These are phyloP conservation scores for Atethmia centrago DNA, from an alignment of 2,888 invertebrate species.

Conservation along the genomic window DNA sequence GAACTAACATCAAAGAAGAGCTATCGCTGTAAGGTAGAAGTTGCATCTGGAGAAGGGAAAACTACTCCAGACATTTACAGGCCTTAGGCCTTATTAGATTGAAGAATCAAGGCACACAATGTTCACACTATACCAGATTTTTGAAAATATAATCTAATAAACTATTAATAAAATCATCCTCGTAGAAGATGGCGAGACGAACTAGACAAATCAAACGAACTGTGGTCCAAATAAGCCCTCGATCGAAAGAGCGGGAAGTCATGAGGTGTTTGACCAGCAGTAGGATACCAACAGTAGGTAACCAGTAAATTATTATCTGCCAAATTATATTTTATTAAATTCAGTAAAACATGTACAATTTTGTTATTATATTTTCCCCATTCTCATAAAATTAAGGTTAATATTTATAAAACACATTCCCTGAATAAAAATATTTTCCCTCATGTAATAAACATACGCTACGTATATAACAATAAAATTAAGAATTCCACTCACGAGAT, in stretches of 20 bases:
- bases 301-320: not conserved
- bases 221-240: not conserved
- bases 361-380: not conserved
- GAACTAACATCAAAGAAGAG: not conserved
- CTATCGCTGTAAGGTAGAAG: not conserved
- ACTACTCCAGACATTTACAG: not conserved
- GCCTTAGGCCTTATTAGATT: not conserved
- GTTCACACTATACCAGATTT: not conserved
- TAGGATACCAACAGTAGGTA: not conserved
- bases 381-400: not conserved
- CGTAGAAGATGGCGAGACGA: too few species aligned
- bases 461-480: not conserved
- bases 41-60: not conserved
- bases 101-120: not conserved
- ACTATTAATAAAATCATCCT: not conserved
- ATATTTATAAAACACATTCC: not conserved
- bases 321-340: not conserved
- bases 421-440: not conserved
- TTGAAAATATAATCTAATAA: not conserved
- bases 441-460: not conserved
- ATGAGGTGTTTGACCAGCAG: too few species aligned
- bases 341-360: not conserved
- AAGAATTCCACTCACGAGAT: constrained; percentile 17
- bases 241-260: not conserved
- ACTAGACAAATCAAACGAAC: not conserved